These are phyloP conservation scores for Pelagia noctiluca DNA, from an alignment of 30 jellyfish, hydroid and myxozoan species.

Conservation along the genomic window DNA sequence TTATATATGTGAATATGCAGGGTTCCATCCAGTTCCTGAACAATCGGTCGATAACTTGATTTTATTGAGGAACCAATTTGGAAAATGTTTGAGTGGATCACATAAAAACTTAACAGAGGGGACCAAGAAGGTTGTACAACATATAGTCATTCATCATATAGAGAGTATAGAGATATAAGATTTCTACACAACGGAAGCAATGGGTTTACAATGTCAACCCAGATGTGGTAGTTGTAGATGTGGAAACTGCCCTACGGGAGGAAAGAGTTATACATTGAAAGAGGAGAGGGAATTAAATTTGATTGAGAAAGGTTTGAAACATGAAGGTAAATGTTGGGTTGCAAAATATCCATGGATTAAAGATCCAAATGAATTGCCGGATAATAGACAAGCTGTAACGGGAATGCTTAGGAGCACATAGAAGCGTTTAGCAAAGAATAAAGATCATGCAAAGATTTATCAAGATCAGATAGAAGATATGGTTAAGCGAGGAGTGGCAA, in stretches of 20 bases:
- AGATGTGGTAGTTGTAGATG: slow-evolving; percentile 12
- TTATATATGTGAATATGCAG: slow-evolving; percentile 4
- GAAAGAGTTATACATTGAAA: not conserved
- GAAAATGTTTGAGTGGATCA: slow-evolving; percentile 7
- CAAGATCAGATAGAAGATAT: slow-evolving; percentile 3
- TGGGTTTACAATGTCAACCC: not conserved
- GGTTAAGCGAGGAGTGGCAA: slow-evolving; percentile 8
- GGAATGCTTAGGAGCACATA: slow-evolving; percentile 21
- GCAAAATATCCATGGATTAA: slow-evolving; percentile 25
- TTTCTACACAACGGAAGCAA: not conserved
- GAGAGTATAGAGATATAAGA: not conserved
- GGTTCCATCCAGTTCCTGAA: slow-evolving; percentile 1
- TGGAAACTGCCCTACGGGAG: slow-evolving; percentile 18
- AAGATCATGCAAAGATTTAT: slow-evolving; percentile 18
- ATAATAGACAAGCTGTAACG: not conserved
- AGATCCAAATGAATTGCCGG: slow-evolving; percentile 29
- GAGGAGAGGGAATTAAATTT: slow-evolving; percentile 8
- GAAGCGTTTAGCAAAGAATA: not conserved
- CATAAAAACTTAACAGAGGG: not conserved
- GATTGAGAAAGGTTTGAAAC: not conserved
- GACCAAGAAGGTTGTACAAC: not conserved
- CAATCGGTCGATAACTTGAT: not conserved
- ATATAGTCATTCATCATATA: not conserved
- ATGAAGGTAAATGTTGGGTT: not conserved
- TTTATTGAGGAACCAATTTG: not conserved